phyloP scores from a whole-genome alignment of 2,797 vertebrate species.

The Spinus olivaceus region DNA sequence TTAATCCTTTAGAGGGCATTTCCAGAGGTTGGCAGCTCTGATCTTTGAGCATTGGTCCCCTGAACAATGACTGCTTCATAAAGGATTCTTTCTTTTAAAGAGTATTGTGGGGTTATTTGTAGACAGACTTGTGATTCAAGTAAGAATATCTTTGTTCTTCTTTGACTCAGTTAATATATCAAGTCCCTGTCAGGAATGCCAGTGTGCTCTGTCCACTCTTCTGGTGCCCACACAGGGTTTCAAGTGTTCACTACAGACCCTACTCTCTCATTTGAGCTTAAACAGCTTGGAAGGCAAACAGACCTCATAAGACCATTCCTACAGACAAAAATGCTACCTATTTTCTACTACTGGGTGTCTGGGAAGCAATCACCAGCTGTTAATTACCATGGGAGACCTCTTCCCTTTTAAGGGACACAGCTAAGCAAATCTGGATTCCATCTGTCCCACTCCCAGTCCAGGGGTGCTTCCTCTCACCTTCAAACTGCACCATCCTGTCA shows the following conservation, averaged over 20 bases:
- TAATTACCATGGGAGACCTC: background rate
- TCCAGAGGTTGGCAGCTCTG: background rate
- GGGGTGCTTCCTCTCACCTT: background rate
- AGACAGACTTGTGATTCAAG: background rate
- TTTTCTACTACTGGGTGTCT: background rate
- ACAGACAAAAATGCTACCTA: background rate
- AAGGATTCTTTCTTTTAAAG: background rate
- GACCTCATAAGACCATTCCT: background rate
- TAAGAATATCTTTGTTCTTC: background rate
- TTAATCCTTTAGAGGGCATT: background rate
- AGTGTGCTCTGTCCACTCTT: background rate
- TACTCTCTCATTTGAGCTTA: background rate
- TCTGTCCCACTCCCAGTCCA: background rate
- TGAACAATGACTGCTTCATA: background rate
- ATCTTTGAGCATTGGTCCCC: background rate
- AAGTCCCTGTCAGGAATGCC: background rate
- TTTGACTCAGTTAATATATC: background rate
- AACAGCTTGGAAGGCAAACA: background rate
- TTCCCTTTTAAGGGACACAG: background rate
- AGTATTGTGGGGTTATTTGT: background rate
- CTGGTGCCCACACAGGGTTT: background rate
- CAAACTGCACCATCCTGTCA: background rate
- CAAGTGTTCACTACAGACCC: background rate
- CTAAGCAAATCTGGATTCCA: background rate
- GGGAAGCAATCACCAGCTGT: background rate